Evolutionary conservation across 2,888 invertebrate species (phyloP).

Genomic region (Drosophila cognata): DNA sequence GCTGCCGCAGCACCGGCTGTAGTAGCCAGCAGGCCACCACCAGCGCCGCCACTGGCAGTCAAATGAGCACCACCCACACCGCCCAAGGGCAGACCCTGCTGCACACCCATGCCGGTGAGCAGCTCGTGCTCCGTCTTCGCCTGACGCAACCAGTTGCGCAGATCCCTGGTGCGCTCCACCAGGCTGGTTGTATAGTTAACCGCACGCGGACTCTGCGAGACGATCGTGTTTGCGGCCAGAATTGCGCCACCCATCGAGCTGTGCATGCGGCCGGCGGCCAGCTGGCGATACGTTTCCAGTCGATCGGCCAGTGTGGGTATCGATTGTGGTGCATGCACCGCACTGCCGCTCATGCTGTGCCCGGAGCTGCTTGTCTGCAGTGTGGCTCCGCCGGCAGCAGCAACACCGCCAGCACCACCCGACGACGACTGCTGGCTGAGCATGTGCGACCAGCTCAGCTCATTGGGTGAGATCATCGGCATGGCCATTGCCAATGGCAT

Average conservation of each 20-base stretch:
- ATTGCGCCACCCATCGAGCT: conserved; percentile 84
- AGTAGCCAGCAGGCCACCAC: conserved; percentile 23
- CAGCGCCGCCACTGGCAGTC: conserved; percentile 21
- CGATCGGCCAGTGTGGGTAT: conserved; percentile 86
- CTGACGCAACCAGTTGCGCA: conserved; percentile 89
- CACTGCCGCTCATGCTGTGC: conserved; percentile 40
- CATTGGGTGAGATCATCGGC: conserved; percentile 77
- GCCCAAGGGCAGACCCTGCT: conserved; percentile 47
- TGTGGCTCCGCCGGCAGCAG: not conserved
- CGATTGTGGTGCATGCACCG: conserved; percentile 81
- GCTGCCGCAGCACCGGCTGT: not conserved
- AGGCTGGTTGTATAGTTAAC: conserved; percentile 88
- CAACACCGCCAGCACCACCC: conserved; percentile 1
- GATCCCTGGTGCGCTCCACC: conserved; percentile 88
- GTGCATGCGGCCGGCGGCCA: conserved; percentile 85
- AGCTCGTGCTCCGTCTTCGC: conserved; percentile 85
- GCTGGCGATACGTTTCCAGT: conserved; percentile 86
- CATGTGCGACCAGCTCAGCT: conserved; percentile 82
- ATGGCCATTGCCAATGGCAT: conserved; percentile 38
- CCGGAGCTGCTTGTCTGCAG: conserved; percentile 39
- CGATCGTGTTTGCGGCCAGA: conserved; percentile 85
- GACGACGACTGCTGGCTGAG: conserved; percentile 60
- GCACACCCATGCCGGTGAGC: conserved; percentile 67
- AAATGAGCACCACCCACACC: conserved; percentile 16
- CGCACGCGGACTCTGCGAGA: conserved; percentile 84